Base-by-base conservation (phyloP, 2,888 invertebrate genomes). In the Pterostichus niger region DNA sequence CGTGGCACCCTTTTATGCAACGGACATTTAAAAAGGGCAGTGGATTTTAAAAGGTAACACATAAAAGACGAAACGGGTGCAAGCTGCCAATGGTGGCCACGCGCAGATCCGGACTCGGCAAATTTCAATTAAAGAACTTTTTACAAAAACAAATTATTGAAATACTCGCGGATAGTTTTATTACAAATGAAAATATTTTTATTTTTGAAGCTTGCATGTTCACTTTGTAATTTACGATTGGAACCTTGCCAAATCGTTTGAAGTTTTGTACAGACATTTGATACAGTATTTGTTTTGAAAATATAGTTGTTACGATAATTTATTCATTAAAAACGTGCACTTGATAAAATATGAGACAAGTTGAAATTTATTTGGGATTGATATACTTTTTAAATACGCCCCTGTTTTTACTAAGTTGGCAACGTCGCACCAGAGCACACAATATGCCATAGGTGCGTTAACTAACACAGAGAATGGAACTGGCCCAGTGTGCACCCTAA, bases 21-120 rank as follows among this genome's bases (percentile, higher is more conserved):
- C 73, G 82, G 31, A 82, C 81, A 81, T 75, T 82, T 82, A 82
- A 82, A 81, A 82, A 82, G 75, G 56, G 56, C 82, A 82, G 59
- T 75, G 75, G 59, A 59, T 82, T 75, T 82, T 73, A 73, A 82
- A 82, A 82, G 80, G 75, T 82, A 82, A 75, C 40, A 82, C 73
- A 82, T 73, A 82, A 82, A 71, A 82, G 73, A 82, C 17, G 40
- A 13, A 75, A 75, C 49, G 31, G 75, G 75, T 52, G 75, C 75
- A 75, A 75, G 75, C 75, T 75, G 75, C 52, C 52, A 75, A 52
- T 52, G 75, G 49, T 75, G 40, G 49, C 17, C 9, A 11, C 11
- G 40, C 40, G 15, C 68, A 71, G 68, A 40, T 10, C 68, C 68
- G 44, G 68, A 71, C 44, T 71, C 11, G 17, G 10, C 10, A 15